phyloP scores from a whole-genome alignment of 2,113 vertebrate genomes.

The Oncorhynchus kisutch region DNA sequence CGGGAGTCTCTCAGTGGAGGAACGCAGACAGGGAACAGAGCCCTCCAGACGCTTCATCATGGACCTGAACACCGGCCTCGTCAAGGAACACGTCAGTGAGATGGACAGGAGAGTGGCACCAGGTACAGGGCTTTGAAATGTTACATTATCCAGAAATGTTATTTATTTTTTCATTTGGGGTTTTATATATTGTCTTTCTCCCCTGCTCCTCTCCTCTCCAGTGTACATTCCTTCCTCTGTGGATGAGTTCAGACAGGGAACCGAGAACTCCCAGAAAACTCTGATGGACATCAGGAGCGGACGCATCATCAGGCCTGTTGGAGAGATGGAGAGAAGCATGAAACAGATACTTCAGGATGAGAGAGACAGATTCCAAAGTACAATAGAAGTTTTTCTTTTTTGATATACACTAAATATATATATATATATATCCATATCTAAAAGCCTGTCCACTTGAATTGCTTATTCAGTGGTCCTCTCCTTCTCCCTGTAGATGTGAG shows the following conservation, averaged over 20 bases:
- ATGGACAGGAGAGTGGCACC: constrained; percentile 51
- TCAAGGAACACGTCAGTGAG: constrained; percentile 52
- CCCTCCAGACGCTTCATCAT: constrained; percentile 55
- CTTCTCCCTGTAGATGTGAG: not conserved
- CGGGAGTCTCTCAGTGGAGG: constrained; percentile 4
- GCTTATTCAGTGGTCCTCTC: not conserved
- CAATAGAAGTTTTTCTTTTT: too few relatives aligned
- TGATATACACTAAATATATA: too few relatives aligned
- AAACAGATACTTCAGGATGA: not conserved
- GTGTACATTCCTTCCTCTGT: not conserved
- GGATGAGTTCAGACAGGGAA: constrained; percentile 56
- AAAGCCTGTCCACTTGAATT: not conserved
- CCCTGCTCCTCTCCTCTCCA: constrained; percentile 1
- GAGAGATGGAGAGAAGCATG: constrained; percentile 37
- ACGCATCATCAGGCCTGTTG: not conserved
- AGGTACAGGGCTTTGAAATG: not conserved
- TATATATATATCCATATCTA: too few relatives aligned
- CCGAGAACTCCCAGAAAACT: constrained; percentile 36
- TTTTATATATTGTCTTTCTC: not conserved
- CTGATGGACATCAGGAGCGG: constrained; percentile 39
- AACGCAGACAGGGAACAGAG: constrained; percentile 60
- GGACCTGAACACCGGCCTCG: constrained; percentile 53
- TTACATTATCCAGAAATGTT: not conserved
- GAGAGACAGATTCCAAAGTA: not conserved
- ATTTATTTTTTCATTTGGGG: not conserved